Evolutionary conservation across 92 coral and sea anemone genomes (phyloP).

Genomic region (Muricea muricata): DNA sequence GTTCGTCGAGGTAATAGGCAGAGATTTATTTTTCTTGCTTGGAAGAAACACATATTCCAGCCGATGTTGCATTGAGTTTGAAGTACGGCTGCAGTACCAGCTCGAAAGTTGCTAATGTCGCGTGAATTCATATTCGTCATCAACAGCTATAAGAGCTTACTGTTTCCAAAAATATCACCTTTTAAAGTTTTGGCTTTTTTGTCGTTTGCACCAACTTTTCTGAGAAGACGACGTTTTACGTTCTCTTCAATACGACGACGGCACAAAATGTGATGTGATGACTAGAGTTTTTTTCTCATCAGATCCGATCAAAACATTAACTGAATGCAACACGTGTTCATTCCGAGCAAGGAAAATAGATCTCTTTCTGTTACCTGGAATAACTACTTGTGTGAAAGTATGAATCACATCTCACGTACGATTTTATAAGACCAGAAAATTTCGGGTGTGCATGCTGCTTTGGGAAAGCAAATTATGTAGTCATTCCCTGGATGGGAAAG

Average conservation of each 20-base stretch:
- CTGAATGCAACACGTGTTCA: not conserved
- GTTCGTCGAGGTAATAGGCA: no score
- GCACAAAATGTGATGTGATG: not conserved
- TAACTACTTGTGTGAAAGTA: no score
- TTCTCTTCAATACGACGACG: not conserved
- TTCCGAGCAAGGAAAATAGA: not conserved
- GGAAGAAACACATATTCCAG: not conserved
- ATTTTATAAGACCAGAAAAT: no score
- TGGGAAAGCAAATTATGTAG: no score
- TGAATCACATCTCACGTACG: no score
- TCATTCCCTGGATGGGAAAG: no score
- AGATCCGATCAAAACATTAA: not conserved
- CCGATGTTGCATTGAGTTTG: not conserved
- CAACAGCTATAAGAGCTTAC: not conserved
- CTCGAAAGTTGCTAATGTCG: not conserved
- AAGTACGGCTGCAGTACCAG: not conserved
- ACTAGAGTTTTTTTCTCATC: not conserved
- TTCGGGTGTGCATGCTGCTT: no score
- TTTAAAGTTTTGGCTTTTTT: not conserved
- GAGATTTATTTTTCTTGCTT: no score
- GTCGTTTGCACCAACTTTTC: slow-evolving; percentile 21
- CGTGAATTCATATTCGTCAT: slow-evolving; percentile 10
- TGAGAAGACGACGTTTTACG: not conserved
- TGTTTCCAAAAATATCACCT: slow-evolving; percentile 8
- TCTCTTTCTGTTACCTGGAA: no score